Conservation (phyloP, 2,113 vertebrate genomes). For the Proterorhinus semilunaris region DNA sequence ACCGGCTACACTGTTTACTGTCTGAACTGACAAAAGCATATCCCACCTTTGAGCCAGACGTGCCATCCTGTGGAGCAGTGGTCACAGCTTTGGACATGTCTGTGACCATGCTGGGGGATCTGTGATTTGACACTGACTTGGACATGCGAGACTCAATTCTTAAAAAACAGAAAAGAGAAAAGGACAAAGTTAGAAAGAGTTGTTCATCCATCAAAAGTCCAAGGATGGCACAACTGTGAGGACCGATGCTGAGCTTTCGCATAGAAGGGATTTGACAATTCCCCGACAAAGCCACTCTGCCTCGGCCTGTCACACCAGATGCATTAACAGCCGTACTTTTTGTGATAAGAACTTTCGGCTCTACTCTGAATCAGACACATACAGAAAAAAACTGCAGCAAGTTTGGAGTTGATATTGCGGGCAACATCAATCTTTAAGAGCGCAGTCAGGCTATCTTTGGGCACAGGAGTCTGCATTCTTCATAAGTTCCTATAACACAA, state of each 20-base stretch:
- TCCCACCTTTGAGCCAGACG: constrained; percentile 84
- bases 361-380: neutral
- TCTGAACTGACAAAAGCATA: neutral
- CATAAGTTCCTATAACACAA: neutral
- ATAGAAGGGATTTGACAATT: constrained; percentile 58
- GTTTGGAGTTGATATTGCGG: neutral
- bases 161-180: constrained; percentile 13
- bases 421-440: neutral
- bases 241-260: constrained; percentile 47
- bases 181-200: neutral
- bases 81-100: constrained; percentile 85
- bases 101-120: constrained; percentile 92
- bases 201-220: constrained; percentile 8
- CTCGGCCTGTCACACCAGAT: constrained; percentile 35
- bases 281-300: constrained; percentile 50
- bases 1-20: neutral
- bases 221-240: constrained; percentile 9
- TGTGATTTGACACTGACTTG: constrained; percentile 84
- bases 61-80: constrained; percentile 79
- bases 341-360: constrained; percentile 17
- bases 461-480: neutral
- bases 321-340: constrained; percentile 26
- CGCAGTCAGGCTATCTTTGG: neutral
- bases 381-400: neutral
- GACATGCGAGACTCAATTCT: constrained; percentile 89